Evolutionary conservation across 1,140 invertebrate genomes (phyloP).

Genomic region (Papilio polyxenes): DNA sequence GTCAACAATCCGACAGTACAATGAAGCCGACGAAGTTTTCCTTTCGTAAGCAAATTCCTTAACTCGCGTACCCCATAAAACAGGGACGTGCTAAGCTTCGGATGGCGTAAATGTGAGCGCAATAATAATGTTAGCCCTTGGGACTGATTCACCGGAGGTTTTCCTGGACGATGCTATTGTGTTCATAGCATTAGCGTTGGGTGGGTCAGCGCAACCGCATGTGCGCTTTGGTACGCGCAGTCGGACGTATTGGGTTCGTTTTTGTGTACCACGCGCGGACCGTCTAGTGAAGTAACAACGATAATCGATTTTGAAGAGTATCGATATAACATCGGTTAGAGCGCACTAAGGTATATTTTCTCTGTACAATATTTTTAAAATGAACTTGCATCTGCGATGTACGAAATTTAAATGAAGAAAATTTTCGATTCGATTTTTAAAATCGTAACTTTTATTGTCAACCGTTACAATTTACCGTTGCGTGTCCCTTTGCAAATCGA

Average conservation of each 20-base stretch:
- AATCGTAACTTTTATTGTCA: conserved; percentile 60
- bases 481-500: conserved; percentile 62
- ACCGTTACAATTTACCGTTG: conserved; percentile 62
- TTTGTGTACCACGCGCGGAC: conserved; percentile 29
- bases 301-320: background rate
- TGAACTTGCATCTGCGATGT: conserved; percentile 11
- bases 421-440: conserved; percentile 40
- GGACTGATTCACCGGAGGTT: conserved; percentile 44
- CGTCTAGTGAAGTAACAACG: conserved; percentile 1
- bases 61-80: conserved; percentile 35
- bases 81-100: conserved; percentile 31
- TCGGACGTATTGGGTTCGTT: conserved; percentile 26
- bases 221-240: conserved; percentile 46
- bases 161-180: conserved; percentile 56
- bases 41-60: conserved; percentile 34
- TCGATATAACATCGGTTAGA: background rate
- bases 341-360: background rate
- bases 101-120: conserved; percentile 44
- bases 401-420: background rate
- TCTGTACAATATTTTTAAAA: background rate
- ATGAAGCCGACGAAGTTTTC: conserved; percentile 25
- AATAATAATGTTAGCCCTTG: conserved; percentile 59
- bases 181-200: conserved; percentile 56
- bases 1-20: conserved; percentile 11
- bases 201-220: conserved; percentile 55